Base-by-base conservation (phyloP, 2,888 invertebrate genomes). In the Rhagium mordax region DNA sequence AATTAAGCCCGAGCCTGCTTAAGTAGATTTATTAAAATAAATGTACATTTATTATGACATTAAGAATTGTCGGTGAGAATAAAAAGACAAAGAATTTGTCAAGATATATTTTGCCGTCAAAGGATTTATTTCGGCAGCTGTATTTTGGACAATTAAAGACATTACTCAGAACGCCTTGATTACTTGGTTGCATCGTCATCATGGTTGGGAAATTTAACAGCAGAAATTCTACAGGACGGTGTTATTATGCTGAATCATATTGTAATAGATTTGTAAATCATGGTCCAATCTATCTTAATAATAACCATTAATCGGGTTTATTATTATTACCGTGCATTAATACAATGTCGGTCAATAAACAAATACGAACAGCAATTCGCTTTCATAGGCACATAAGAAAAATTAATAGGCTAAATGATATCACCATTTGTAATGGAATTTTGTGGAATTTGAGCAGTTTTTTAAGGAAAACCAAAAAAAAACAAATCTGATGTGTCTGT, bases 101-200 rank as follows among this genome's bases (percentile, higher is more conserved):
- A 78, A 79, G 75, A 75, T 74, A 41, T 41, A 79, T 76, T 81
- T 79, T 73, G 81, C 84, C 85, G 84, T 81, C 86, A 85, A 85
- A 85, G 84, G 83, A 84, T 85, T 85, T 85, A 85, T 84, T 84
- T 84, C 80, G 83, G 82, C 84, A 83, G 84, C 81, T 83, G 84
- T 83, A 85, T 84, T 85, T 85, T 82, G 82, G 84, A 81, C 84
- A 85, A 85, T 86, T 86, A 84, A 82, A 79, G 74, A 33, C 66
- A 75, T 71, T 71, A 74, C 33, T 71, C 65, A 65, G 67, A 74
- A 64, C 48, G 53, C 21, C 74, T 74, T 74, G 74, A 74, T 74
- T 74, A 29, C 57, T 55, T 29, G 24, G 18, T 27, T 70, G 72
- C 66, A 57, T 15, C 41, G 67, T 67, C 67, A 67, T 20, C 59